These are phyloP conservation scores for Urocynchramus pylzowi DNA, from an alignment of 2,113 vertebrate genomes.

Conservation along the genomic window DNA sequence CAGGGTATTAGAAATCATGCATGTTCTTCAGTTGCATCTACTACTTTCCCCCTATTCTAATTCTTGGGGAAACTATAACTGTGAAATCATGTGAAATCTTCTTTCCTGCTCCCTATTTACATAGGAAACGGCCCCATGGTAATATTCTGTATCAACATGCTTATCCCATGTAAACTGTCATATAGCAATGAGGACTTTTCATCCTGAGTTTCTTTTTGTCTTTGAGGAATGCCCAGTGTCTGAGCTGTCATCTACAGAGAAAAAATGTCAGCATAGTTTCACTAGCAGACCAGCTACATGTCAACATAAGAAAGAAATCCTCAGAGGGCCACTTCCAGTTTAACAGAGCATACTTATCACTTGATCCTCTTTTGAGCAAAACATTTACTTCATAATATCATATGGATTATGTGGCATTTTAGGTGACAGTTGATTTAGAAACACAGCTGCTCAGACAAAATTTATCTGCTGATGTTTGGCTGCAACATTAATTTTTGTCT, in stretches of 20 bases:
- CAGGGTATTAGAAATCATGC: not conserved
- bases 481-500: constrained; percentile 39
- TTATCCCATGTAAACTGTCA: not conserved
- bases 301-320: not conserved
- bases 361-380: not conserved
- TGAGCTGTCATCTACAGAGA: not conserved
- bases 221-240: not conserved
- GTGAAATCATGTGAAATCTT: not conserved
- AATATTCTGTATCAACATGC: not conserved
- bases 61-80: not conserved
- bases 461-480: constrained; percentile 13
- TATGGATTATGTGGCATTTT: not conserved
- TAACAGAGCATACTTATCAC: not conserved
- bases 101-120: not conserved
- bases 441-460: not conserved
- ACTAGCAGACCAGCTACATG: not conserved
- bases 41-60: not conserved
- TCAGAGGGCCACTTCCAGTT: not conserved
- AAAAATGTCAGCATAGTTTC: not conserved
- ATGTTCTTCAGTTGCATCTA: not conserved
- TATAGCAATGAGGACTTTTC: not conserved
- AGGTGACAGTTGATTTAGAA: constrained; percentile 13
- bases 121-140: not conserved
- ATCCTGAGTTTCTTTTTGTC: not conserved
- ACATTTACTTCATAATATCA: not conserved